Evolutionary conservation across 2,888 invertebrate genomes (phyloP), one percentile per base, ranked within the genome.

Genomic region (Chirona hameri): DNA sequence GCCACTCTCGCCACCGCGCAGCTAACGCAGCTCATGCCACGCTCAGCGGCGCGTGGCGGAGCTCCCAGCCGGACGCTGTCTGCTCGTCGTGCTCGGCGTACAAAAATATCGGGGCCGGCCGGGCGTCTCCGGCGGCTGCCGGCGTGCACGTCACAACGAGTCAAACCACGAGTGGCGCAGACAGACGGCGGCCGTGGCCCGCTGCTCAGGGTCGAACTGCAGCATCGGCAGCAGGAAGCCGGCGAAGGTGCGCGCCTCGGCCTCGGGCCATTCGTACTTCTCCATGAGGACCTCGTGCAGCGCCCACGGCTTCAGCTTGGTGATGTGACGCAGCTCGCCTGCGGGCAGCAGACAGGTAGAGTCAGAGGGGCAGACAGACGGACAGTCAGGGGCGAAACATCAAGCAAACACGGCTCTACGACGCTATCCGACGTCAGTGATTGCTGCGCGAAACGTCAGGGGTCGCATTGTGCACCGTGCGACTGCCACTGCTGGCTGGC

Each of bases 201-300:
- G 93, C 88, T 93, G 91, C 87, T 92, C 93, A 81, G 98, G 96
- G 90, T 99, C 97, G 90, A 97, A 99, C 87, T 95, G 94, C 87
- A 99, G 91, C 99, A 99, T 99, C 83, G 99, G 99, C 87, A 93
- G 92, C 85, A 99, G 91, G 89, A 99, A 99, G 88, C 95, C 93
- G 81, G 97, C 93, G 91, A 99, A 99, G 85, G 94, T 94, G 86
- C 92, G 92, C 81, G 99, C 99, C 87, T 96, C 95, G 85, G 92
- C 92, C 84, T 92, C 91, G 86, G 93, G 91, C 99, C 99, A 99
- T 87, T 97, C 96, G 90, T 99, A 99, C 88, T 99, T 99, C 88
- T 99, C 98, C 81, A 93, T 93, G 85, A 99, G 91, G 84, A 99
- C 98, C 87, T 97, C 96, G 86, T 94, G 94, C 87, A 99, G 89